Conservation (phyloP, 2,113 vertebrate species). For the Python bivittatus region DNA sequence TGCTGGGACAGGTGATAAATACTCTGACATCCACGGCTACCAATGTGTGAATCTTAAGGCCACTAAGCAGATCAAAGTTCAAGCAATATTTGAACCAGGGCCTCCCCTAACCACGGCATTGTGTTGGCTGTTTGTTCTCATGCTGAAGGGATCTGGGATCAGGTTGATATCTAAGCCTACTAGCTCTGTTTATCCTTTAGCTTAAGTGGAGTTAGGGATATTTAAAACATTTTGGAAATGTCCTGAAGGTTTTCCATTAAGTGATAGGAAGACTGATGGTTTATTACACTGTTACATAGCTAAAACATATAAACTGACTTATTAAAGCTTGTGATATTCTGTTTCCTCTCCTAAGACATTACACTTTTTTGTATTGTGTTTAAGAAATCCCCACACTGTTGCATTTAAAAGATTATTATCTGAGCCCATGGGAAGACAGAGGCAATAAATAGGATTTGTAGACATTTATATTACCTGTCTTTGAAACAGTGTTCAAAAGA, state of each 20-base stretch:
- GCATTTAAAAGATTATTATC: background rate
- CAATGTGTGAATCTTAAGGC: background rate
- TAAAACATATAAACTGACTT: background rate
- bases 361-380: background rate
- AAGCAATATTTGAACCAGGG: background rate
- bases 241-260: background rate
- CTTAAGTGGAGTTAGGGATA: background rate
- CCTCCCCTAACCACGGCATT: background rate
- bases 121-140: background rate
- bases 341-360: background rate
- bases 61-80: background rate
- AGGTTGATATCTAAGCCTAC: background rate
- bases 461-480: background rate
- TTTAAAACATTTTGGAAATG: background rate
- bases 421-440: background rate
- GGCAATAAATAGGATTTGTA: conserved; percentile 2
- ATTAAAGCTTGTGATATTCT: background rate
- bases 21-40: background rate
- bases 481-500: background rate
- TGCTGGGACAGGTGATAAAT: background rate
- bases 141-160: background rate
- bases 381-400: background rate
- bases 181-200: background rate
- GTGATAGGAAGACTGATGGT: background rate
- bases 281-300: background rate